Evolutionary conservation across 2,888 invertebrate genomes (phyloP).

Genomic region (Hemistola chrysoprasaria): DNA sequence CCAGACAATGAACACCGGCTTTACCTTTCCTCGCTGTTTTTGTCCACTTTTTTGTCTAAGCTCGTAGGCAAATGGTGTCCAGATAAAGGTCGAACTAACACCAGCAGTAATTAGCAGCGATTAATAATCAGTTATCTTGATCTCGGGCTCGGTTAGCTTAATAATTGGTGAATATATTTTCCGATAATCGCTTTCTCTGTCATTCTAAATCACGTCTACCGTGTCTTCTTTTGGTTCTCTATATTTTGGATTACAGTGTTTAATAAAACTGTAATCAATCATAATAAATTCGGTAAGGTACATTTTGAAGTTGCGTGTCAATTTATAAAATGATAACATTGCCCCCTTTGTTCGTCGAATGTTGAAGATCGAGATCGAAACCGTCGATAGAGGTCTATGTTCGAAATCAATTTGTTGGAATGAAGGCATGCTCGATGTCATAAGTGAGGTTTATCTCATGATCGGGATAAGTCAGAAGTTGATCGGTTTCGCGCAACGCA

Average conservation of each 20-base stretch:
- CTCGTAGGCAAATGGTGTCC: slow-evolving; percentile 72
- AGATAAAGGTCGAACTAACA: slow-evolving; percentile 79
- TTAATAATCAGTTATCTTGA: slow-evolving; percentile 82
- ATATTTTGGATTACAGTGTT: slow-evolving; percentile 26
- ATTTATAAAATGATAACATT: slow-evolving; percentile 58
- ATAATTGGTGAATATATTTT: slow-evolving; percentile 57
- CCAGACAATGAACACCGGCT: slow-evolving; percentile 69
- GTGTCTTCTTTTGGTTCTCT: slow-evolving; percentile 25
- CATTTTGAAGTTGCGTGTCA: slow-evolving; percentile 55
- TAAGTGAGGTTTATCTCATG: slow-evolving; percentile 69
- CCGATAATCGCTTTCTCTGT: slow-evolving; percentile 34
- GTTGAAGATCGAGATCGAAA: slow-evolving; percentile 44
- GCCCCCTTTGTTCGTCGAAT: slow-evolving; percentile 38
- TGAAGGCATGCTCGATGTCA: slow-evolving; percentile 74
- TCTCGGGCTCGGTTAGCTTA: slow-evolving; percentile 60
- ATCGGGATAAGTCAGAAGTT: slow-evolving; percentile 58
- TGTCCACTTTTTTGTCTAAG: slow-evolving; percentile 63
- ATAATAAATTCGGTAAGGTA: slow-evolving; percentile 39
- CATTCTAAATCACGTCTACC: slow-evolving; percentile 38
- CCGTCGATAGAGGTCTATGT: slow-evolving; percentile 48
- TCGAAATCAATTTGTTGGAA: slow-evolving; percentile 76
- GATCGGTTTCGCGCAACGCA: slow-evolving; percentile 74
- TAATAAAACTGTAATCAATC: slow-evolving; percentile 46
- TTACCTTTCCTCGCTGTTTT: slow-evolving; percentile 77
- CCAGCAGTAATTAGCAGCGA: slow-evolving; percentile 81